Evolutionary conservation across 2,113 vertebrate species (phyloP).

Genomic region (Trematocara nigrifrons): DNA sequence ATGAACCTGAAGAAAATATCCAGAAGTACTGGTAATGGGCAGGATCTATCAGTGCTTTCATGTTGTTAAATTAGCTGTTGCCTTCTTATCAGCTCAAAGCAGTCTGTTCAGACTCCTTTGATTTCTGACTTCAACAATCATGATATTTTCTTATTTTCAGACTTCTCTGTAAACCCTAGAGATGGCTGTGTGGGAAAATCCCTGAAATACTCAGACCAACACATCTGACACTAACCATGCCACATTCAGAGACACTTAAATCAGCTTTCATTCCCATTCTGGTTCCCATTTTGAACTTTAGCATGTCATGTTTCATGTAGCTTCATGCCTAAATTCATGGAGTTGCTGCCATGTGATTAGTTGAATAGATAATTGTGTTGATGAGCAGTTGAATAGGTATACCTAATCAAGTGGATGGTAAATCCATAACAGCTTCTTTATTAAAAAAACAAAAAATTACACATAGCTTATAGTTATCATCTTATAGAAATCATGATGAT

Average conservation of each 20-base stretch:
- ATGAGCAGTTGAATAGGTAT: background rate
- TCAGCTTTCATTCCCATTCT: background rate
- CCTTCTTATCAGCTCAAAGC: background rate
- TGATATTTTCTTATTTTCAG: background rate
- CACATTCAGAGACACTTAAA: background rate
- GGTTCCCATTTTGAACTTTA: background rate
- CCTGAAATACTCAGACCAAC: background rate
- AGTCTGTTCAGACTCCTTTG: background rate
- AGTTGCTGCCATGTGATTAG: background rate
- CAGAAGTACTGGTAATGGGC: background rate
- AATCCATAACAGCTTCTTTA: background rate
- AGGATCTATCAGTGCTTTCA: background rate
- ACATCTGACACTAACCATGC: background rate
- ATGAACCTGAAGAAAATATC: background rate
- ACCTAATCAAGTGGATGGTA: background rate
- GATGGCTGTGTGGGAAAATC: background rate
- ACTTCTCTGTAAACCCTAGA: background rate
- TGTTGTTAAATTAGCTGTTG: background rate
- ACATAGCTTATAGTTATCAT: background rate
- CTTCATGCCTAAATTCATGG: background rate
- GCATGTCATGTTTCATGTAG: background rate
- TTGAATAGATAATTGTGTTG: background rate
- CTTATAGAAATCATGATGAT: background rate
- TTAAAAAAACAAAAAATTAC: background rate
- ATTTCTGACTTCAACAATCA: background rate